Percentiles rank a stretch among this genome's conserved stretches.
These are phyloP conservation scores for Melolontha melolontha DNA, from an alignment of 2,888 invertebrate genomes.

Conservation along the genomic window DNA sequence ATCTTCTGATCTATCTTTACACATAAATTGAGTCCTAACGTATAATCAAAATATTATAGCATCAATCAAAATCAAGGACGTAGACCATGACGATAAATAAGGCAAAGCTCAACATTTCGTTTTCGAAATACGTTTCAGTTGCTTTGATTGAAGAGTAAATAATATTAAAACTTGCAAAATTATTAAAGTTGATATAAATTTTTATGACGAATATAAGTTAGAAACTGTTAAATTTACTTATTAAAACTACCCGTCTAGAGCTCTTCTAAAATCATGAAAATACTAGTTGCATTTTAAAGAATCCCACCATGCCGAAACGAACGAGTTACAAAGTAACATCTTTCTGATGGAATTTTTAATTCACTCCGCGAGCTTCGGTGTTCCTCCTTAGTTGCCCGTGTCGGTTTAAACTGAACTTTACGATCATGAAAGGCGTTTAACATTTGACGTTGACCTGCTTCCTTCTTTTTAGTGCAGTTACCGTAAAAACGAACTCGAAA, in stretches of 20 bases:
- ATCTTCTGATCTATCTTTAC: no score
- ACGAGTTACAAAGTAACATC: constrained; percentile 36
- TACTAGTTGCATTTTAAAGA: constrained; percentile 37
- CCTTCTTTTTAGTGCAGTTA: constrained; percentile 1
- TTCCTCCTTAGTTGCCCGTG: background rate
- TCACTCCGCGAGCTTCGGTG: constrained; percentile 2
- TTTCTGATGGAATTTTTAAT: constrained; percentile 38
- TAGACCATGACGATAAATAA: no score
- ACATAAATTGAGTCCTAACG: no score
- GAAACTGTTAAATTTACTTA: constrained; percentile 34
- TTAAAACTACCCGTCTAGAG: constrained; percentile 24
- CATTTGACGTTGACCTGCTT: constrained; percentile 11
- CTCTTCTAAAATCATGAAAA: constrained; percentile 24
- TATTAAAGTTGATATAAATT: no score
- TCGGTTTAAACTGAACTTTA: constrained; percentile 15
- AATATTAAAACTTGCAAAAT: no score
- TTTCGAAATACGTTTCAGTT: no score
- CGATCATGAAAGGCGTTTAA: constrained; percentile 6
- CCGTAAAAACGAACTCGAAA: constrained; percentile 26
- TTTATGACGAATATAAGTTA: constrained; percentile 1
- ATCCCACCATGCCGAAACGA: constrained; percentile 29
- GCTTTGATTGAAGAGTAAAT: no score
- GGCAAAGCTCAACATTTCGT: no score
- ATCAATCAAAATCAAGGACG: no score
- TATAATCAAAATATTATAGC: no score